These are phyloP conservation scores for Rotaria sp. DNA, from an alignment of 2,888 invertebrate species.

Conservation along the genomic window DNA sequence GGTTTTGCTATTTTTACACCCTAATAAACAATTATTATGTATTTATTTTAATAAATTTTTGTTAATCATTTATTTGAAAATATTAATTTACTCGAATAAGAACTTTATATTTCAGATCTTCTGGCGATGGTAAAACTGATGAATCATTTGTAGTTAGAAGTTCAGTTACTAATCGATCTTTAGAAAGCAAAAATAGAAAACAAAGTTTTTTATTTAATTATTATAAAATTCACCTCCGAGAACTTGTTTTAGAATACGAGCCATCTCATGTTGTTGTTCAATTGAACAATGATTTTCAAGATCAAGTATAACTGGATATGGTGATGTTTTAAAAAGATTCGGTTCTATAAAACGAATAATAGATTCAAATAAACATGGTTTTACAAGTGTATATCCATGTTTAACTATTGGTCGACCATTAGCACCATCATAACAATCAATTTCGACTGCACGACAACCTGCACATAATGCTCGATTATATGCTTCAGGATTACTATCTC, in stretches of 20 bases:
- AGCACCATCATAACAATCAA: not conserved
- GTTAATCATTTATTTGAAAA: no score
- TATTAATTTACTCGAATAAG: conserved; percentile 53
- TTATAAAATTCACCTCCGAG: not conserved
- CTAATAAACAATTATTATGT: no score
- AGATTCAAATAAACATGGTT: conserved; percentile 14
- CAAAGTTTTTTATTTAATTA: no score
- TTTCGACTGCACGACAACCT: not conserved
- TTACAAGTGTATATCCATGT: not conserved
- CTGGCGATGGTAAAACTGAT: conserved; percentile 72
- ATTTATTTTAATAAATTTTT: no score
- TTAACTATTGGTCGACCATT: not conserved
- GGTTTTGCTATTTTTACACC: no score
- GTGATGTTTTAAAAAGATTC: not conserved
- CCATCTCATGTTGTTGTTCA: not conserved
- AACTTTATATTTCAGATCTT: conserved; percentile 64
- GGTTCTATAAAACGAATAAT: not conserved
- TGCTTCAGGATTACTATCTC: not conserved
- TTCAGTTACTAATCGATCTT: conserved; percentile 46
- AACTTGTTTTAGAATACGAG: not conserved
- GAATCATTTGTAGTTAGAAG: conserved; percentile 66
- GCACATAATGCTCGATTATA: not conserved
- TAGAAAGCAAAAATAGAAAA: no score
- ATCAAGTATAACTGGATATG: not conserved
- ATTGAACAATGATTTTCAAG: not conserved